Evolutionary conservation across 2,888 invertebrate species (phyloP), one percentile per base, ranked within the genome.

Genomic region (Rapana venosa): DNA sequence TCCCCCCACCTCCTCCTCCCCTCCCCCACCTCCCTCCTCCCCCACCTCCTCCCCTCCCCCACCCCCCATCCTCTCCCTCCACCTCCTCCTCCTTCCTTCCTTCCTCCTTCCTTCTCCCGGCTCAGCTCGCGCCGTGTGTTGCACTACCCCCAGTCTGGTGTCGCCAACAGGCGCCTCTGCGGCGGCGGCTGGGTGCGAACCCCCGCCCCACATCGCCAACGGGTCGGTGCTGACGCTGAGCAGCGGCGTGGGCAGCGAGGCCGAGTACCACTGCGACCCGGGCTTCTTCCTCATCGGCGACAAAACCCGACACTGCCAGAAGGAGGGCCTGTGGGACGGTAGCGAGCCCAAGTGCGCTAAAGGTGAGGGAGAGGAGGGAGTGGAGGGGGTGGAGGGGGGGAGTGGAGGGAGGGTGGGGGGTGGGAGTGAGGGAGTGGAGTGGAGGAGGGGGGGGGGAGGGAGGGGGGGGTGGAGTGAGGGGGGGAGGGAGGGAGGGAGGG

Each of bases 331-430:
- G 56, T 94, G 94, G 94, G 92, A 93, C 61, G 94, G 94, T 30
- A 92, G 91, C 20, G 92, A 92, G 30, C 94, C 94, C 4, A 94
- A 93, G 90, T 94, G 94, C 89, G 93, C 93, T 81, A 92, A 93
- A 92, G 94, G 94, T 94, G 56, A 15, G 32, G n/a, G 83, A 0
- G 83, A 5, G 83, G 47, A 56, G 22, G 6, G n/a, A 11, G 56
- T 47, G 47, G 47, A 26, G 56, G 6, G 22, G 47, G 32, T 47
- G 83, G 47, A 56, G 22, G 47, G 47, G 56, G 47, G 11, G 22
- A 6, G n/a, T 26, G 35, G 32, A 13, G 22, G 1, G 17, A 0
- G 74, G 74, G 32, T 36, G 17, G 30, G 35, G 79, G 32, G 13
- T 0, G 35, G 35, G 32, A 17, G 17, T 0, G 30, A 17, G 35